Conservation (phyloP, 2,797 vertebrate species). For the Trichosurus vulpecula region DNA sequence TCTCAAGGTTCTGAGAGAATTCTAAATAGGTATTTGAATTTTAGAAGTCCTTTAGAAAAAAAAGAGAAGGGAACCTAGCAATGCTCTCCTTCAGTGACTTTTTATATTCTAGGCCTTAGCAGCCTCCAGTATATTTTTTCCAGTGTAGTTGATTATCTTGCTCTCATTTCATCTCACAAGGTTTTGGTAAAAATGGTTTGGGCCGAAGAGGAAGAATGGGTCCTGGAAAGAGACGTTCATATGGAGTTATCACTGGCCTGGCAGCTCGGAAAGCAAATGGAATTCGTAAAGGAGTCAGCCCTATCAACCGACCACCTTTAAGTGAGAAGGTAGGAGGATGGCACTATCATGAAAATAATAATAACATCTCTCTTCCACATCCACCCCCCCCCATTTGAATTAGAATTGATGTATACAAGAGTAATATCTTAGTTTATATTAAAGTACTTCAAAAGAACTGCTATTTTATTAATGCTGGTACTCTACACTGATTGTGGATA, state of each 20-base stretch:
- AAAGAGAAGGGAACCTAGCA: not conserved
- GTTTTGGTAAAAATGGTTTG: conserved; percentile 86
- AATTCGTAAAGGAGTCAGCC: conserved; percentile 88
- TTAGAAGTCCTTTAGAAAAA: not conserved
- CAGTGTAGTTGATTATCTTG: not conserved
- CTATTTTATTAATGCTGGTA: not conserved
- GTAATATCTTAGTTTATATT: not conserved
- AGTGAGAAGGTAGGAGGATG: conserved; percentile 83
- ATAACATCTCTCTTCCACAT: not conserved
- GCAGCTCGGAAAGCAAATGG: conserved; percentile 90
- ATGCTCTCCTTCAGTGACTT: not conserved
- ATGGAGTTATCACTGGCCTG: conserved; percentile 92
- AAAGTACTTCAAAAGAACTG: not conserved
- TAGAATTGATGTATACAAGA: not conserved
- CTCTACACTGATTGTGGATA: not conserved
- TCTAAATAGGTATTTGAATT: not conserved
- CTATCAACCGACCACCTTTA: conserved; percentile 88
- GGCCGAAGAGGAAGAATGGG: conserved; percentile 84
- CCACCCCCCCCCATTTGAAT: not conserved
- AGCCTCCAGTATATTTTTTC: not conserved
- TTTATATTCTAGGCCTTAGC: not conserved
- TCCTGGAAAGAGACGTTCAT: conserved; percentile 87
- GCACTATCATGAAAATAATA: conserved; percentile 11
- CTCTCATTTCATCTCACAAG: conserved; percentile 71
- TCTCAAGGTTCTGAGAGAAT: not conserved